phyloP scores from a whole-genome alignment of 2,797 vertebrate genomes.

The Sebastes trivittatus region DNA sequence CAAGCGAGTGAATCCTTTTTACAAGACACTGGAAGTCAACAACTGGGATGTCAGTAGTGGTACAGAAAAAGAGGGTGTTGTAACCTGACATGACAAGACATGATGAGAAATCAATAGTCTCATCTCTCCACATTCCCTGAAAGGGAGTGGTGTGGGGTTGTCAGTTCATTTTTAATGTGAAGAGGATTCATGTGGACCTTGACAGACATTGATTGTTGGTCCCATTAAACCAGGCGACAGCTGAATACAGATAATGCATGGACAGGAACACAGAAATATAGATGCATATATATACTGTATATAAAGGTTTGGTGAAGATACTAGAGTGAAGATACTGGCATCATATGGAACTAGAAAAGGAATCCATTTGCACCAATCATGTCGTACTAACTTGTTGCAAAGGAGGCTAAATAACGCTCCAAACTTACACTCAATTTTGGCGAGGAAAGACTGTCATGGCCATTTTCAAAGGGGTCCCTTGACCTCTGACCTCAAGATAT shows the following conservation, averaged over 20 bases:
- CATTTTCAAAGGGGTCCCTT: too few species aligned
- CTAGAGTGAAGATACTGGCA: too few species aligned
- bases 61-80: conserved; percentile 56
- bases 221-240: conserved; percentile 32
- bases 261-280: conserved; percentile 2
- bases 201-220: conserved; percentile 51
- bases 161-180: conserved; percentile 58
- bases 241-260: conserved; percentile 46
- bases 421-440: too few species aligned
- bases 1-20: background rate
- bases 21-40: conserved; percentile 32
- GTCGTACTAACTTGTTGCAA: too few species aligned
- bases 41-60: conserved; percentile 28
- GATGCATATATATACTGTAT: background rate
- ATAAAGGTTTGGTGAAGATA: too few species aligned
- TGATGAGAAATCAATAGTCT: conserved; percentile 74
- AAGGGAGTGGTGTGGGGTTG: conserved; percentile 1
- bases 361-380: too few species aligned
- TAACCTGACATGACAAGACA: conserved; percentile 67
- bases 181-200: conserved; percentile 49
- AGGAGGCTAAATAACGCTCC: too few species aligned
- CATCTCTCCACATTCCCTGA: conserved; percentile 52
- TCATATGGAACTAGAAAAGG: too few species aligned
- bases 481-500: too few species aligned
- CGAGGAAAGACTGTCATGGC: too few species aligned